Evolutionary conservation across 2,797 vertebrate genomes (phyloP).

Genomic region (Peromyscus melanophrys): DNA sequence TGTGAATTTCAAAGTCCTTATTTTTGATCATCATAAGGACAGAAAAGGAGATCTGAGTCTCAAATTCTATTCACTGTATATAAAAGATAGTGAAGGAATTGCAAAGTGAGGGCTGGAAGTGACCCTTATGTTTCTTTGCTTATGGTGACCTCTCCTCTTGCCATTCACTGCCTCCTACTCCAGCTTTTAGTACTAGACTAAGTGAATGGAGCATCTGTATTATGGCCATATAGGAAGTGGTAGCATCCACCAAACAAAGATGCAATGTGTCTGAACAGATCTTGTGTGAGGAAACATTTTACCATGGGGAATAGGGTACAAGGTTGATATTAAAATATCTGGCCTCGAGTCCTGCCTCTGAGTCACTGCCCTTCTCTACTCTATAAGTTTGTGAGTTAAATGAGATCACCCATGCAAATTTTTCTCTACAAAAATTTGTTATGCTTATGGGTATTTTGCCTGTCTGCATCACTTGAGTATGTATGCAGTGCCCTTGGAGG

Average conservation of each 20-base stretch:
- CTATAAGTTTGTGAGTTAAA: slow-evolving; percentile 3
- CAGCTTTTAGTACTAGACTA: not conserved
- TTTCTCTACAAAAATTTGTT: not conserved
- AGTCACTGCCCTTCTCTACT: not conserved
- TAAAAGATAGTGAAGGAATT: not conserved
- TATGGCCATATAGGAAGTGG: not conserved
- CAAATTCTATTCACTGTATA: not conserved
- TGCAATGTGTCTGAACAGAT: not conserved
- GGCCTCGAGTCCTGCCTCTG: not conserved
- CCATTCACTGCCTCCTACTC: not conserved
- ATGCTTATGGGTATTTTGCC: not conserved
- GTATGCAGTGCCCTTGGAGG: not conserved
- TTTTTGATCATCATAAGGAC: not conserved
- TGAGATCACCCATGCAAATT: not conserved
- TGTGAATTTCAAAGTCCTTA: not conserved
- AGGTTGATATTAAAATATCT: not conserved
- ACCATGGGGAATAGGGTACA: not conserved
- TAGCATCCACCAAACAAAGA: not conserved
- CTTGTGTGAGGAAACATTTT: slow-evolving; percentile 27
- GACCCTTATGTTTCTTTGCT: not conserved
- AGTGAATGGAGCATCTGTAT: not conserved
- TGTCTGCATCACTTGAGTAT: too few species aligned
- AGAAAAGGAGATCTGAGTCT: not conserved
- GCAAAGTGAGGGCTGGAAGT: not conserved
- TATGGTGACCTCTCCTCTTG: not conserved